Conservation (phyloP, 2,888 invertebrate species). For the Antitype chi region DNA sequence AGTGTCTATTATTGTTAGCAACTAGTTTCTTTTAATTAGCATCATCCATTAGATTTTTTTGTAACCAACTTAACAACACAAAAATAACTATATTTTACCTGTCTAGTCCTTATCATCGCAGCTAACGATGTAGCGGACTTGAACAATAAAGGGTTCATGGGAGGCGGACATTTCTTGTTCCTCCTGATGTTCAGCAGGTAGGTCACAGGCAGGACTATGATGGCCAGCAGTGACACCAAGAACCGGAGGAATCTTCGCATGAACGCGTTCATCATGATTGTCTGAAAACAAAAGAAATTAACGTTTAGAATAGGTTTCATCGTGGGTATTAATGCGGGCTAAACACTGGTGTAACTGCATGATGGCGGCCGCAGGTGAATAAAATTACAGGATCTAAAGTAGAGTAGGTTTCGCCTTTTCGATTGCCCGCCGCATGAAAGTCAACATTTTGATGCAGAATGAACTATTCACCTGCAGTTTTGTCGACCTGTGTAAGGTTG, state of each 20-base stretch:
- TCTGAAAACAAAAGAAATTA: conserved; percentile 81
- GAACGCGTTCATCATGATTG: conserved; percentile 91
- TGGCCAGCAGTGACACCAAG: conserved; percentile 90
- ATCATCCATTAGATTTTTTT: background rate
- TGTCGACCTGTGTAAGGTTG: too few species aligned
- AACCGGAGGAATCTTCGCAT: conserved; percentile 90
- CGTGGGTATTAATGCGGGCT: too few species aligned
- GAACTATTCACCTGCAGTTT: too few species aligned
- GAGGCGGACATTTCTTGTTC: conserved; percentile 92
- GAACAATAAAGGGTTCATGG: conserved; percentile 92
- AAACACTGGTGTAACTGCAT: too few species aligned
- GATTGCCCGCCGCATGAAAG: too few species aligned
- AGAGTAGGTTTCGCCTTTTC: too few species aligned
- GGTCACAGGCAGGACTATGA: conserved; percentile 89
- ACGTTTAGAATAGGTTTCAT: background rate
- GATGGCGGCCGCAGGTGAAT: too few species aligned
- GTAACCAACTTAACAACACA: background rate
- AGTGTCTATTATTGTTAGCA: background rate
- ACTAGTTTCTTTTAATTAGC: background rate
- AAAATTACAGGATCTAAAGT: too few species aligned
- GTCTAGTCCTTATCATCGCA: conserved; percentile 92
- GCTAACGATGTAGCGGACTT: conserved; percentile 93
- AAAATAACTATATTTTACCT: conserved; percentile 87
- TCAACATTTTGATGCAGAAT: too few species aligned
- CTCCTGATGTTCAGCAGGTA: conserved; percentile 88